Conservation (phyloP, 2,888 invertebrate genomes). For the Epinotia demarniana region DNA sequence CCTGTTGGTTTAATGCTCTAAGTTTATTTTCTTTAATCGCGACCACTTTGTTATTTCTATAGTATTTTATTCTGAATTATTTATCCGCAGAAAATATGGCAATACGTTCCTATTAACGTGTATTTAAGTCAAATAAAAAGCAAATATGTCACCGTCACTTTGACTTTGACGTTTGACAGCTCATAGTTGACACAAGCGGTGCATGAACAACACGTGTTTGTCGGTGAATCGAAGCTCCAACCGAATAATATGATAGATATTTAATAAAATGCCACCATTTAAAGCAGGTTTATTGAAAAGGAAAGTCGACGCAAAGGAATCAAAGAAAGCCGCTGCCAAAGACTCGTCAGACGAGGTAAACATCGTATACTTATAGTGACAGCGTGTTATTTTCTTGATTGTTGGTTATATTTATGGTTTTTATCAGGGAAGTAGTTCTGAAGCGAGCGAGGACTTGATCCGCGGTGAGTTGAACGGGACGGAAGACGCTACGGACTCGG, state of each 20-base stretch:
- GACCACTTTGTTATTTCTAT: background rate
- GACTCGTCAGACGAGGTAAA: slow-evolving; percentile 56
- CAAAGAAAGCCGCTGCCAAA: slow-evolving; percentile 48
- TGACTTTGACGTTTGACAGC: no score
- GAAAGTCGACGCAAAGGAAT: slow-evolving; percentile 58
- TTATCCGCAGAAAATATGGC: background rate
- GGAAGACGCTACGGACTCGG: slow-evolving; percentile 71
- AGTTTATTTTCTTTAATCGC: no score
- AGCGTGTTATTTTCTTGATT: slow-evolving; percentile 37
- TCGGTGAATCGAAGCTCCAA: background rate
- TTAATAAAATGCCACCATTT: slow-evolving; percentile 73
- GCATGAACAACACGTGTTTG: slow-evolving; percentile 42
- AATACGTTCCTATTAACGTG: background rate
- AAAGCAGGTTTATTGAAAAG: slow-evolving; percentile 71
- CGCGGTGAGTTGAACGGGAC: slow-evolving; percentile 61
- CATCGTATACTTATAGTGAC: background rate
- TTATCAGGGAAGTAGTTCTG: slow-evolving; percentile 53
- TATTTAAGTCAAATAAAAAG: no score
- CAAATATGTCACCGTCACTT: slow-evolving; percentile 27
- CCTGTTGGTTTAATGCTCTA: no score
- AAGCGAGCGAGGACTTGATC: slow-evolving; percentile 60
- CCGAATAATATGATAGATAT: slow-evolving; percentile 26
- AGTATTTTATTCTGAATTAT: background rate
- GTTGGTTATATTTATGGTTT: slow-evolving; percentile 41
- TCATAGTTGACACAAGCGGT: background rate